Evolutionary conservation across 2,797 vertebrate genomes (phyloP), one percentile per base, ranked within the genome.

Genomic region (Silurus aristotelis): DNA sequence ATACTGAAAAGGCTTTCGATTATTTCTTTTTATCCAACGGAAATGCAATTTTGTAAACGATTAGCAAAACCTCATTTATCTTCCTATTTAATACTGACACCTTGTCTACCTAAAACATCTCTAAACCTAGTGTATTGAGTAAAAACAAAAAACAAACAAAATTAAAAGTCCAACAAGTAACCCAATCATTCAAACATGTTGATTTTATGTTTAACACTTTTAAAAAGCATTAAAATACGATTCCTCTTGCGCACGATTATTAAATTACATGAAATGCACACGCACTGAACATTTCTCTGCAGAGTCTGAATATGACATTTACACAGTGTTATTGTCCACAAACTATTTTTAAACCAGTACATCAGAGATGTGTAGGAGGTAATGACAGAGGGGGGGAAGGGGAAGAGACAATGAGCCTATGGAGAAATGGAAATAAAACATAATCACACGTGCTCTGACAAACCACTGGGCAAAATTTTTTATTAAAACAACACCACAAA

Each of bases 341-440:
- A 71, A 0, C 73, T 87, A 79, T 87, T 84, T 86, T 86, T 86
- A 87, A 48, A 72, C 43, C 6, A 58, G 76, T 83, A 82, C 70
- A 77, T 83, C 31, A 77, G 70, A 85, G 72, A 85, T n/a, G 82
- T 63, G 27, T 81, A 81, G 78, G 81, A 76, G 85, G 70, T 79
- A 79, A 81, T 67, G 81, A 63, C 8, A 63, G 60, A 22, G 20
- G 0, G 1, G 14, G 61, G 12, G 13, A 15, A 46, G n/a, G 64
- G n/a, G 71, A 15, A 77, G 25, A 13, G 25, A 27, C 31, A 79
- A 79, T 64, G 22, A 81, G 25, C 82, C 76, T 84, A 77, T 71
- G 22, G 78, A 31, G 83, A 80, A 89, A 70, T 3, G 60, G 67
- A 25, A 79, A 56, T 20, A 61, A 80, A 63, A 56, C n/a, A 3